Base-by-base conservation (phyloP, 2,797 vertebrate genomes). In the Etheostoma perlongum region DNA sequence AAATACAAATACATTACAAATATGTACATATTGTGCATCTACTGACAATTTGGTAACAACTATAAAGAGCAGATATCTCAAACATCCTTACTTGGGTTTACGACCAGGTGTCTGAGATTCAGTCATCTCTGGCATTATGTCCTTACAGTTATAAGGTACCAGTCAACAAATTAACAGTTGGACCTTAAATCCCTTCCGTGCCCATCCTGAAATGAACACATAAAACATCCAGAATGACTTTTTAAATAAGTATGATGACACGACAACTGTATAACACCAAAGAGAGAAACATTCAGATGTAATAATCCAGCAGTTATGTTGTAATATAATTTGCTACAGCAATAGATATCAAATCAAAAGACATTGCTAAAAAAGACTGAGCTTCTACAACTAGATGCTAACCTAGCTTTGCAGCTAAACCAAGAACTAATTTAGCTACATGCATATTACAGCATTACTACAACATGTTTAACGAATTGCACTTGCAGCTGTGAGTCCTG, bases 41-140 rank as follows among this genome's bases (percentile, higher is more conserved):
- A 10, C 2, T 47, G 1, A 59, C 55, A 10, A 57, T 55, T 63
- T 13, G 16, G 12, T 40, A 67, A 67, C 0, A 8, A 4, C 14
- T 55, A 53, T 8, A 58, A 7, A 47, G 19, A 55, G 0, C n/a
- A 47, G 15, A 60, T n/a, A 44, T 14, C 1, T 53, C 4, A 76
- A 58, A 19, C 14, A 57, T 75, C 48, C 89, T 91, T 94, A 99
- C 98, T 97, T 96, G 60, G 97, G 96, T 92, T 96, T 97, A 87
- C 96, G 96, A 74, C 94, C 95, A 85, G 96, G 94, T 87, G 95
- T 96, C 90, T 96, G 96, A 90, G 95, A 97, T 91, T 98, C 97
- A 75, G 97, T 98, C 96, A 99, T 99, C 95, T 99, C 98, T 94
- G 98, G 97, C 98, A 99, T 99, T 91, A 93, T 96, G 95, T 93